A percentile compares a stretch with the other conserved stretches of the same genome.
Evolutionary conservation across 2,797 vertebrate genomes (phyloP).

Genomic region (Nannoperca australis): DNA sequence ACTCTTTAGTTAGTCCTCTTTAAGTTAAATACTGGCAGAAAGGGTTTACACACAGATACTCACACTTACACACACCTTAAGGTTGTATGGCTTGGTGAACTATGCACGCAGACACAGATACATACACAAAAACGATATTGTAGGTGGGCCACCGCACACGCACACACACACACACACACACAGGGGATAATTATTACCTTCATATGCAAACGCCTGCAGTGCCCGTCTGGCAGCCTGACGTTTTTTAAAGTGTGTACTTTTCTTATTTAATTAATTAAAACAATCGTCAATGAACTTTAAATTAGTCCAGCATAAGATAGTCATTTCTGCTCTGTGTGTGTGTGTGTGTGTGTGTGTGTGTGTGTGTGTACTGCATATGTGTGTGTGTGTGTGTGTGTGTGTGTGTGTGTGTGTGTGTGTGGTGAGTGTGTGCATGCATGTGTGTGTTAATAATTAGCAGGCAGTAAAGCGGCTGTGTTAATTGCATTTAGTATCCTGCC

Average conservation of each 20-base stretch:
- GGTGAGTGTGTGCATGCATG: constrained; percentile 66
- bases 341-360: no score
- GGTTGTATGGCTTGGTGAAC: constrained; percentile 63
- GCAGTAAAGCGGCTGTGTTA: constrained; percentile 94
- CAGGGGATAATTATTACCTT: constrained; percentile 81
- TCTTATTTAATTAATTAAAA: constrained; percentile 90
- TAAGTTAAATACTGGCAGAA: constrained; percentile 85
- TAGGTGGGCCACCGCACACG: constrained; percentile 40
- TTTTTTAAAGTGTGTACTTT: constrained; percentile 85
- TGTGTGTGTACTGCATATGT: no score
- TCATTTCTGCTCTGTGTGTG: constrained; percentile 72
- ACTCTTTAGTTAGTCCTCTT: constrained; percentile 86
- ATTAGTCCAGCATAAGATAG: constrained; percentile 95
- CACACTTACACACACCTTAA: constrained; percentile 64
- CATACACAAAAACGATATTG: constrained; percentile 38
- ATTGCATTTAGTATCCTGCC: constrained; percentile 95
- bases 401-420: constrained; percentile 29
- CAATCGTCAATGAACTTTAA: constrained; percentile 93
- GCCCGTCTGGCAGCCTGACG: constrained; percentile 54
- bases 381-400: no score
- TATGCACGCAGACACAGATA: constrained; percentile 43
- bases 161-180: constrained; percentile 45
- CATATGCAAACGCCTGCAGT: constrained; percentile 75
- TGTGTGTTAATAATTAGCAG: constrained; percentile 98
- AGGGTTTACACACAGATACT: constrained; percentile 71